Evolutionary conservation across 2,113 vertebrate species (phyloP), one percentile per base, ranked within the genome.

Genomic region (Prochilodus magdalenae): DNA sequence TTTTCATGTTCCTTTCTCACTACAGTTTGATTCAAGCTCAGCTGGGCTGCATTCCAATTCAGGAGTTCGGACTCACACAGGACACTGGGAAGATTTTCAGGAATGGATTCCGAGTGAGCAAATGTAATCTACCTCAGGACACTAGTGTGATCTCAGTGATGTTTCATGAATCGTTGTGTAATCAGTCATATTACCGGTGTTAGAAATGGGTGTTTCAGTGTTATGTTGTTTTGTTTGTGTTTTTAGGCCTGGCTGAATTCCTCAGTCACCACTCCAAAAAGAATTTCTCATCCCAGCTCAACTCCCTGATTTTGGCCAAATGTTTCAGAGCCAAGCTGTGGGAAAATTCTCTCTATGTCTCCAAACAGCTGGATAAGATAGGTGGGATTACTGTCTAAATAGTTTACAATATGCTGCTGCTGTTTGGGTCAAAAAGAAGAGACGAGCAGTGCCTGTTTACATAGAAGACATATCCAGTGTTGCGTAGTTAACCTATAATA

Each of bases 351-450:
- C 90, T 90, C 5, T 96, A 95, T 65, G 90, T 99, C 74, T 97
- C 97, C 77, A 99, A 95, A 89, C 98, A 99, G 83, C 82, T 99
- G 89, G 98, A 98, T 89, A 99, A 97, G 93, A 99, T 99, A 85
- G 98, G 97, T 99, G 90, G 15, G 93, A 62, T 47, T 15, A 29
- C 12, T 16, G 27, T 18, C 27, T 33, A 65, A 60, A 71, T 33
- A 7, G 11, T 40, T 62, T 75, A 15, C 20, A 40, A 2, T 55
- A 55, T 11, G 36, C 22, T 27, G 16, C 63, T 67, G 29, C 33
- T 18, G 27, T 57, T 44, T 26, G 15, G 4, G 24, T 30, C 40
- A 26, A 60, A 6, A 65, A n/a, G 18, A 29, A 66, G 26, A 16
- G 30, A 53, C 16, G 2, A 53, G 59, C 44, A 12, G 27, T 26